These are phyloP conservation scores for Baronia brevicornis DNA, from an alignment of 2,888 invertebrate species.

Conservation along the genomic window DNA sequence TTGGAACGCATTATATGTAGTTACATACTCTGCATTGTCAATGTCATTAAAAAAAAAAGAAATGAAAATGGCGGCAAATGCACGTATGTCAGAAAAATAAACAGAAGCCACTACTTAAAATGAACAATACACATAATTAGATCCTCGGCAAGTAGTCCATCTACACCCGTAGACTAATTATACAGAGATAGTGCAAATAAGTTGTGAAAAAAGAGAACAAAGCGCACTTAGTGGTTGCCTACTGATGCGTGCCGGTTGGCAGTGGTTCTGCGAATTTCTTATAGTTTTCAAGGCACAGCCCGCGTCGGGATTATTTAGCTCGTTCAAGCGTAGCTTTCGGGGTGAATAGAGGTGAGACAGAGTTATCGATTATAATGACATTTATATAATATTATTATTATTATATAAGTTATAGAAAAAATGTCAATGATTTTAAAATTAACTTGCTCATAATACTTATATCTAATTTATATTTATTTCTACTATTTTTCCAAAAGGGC, in stretches of 20 bases:
- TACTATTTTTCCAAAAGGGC: too few species aligned
- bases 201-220: conserved; percentile 22
- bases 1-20: too few species aligned
- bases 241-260: conserved; percentile 39
- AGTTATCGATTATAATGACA: conserved; percentile 17
- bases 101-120: conserved; percentile 1
- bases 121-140: conserved; percentile 11
- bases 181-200: conserved; percentile 31
- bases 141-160: conserved; percentile 4
- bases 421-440: too few species aligned
- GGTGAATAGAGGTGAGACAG: conserved; percentile 23
- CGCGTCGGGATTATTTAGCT: conserved; percentile 53
- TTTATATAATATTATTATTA: too few species aligned
- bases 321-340: conserved; percentile 37
- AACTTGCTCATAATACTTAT: too few species aligned
- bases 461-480: too few species aligned
- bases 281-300: conserved; percentile 38
- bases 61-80: neutral
- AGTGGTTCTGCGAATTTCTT: conserved; percentile 49
- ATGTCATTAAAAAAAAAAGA: too few species aligned
- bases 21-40: too few species aligned
- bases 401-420: too few species aligned
- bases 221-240: conserved; percentile 37
- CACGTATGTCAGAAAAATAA: neutral
- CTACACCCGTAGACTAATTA: conserved; percentile 23